phyloP scores from a whole-genome alignment of 2,797 vertebrate species.

The Thunnus albacares region DNA sequence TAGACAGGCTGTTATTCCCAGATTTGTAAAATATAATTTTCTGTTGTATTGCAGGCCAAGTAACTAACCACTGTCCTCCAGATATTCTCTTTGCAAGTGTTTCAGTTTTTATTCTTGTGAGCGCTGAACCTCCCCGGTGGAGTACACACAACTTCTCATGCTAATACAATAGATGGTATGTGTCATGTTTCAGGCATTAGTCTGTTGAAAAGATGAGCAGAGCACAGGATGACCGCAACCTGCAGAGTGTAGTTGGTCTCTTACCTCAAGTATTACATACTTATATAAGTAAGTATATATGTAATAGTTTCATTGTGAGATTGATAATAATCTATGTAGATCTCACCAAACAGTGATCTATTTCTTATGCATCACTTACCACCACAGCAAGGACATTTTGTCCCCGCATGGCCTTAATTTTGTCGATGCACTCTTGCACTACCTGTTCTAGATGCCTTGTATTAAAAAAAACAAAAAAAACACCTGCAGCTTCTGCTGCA shows the following conservation, averaged over 20 bases:
- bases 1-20: not conserved
- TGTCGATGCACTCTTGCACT: slow-evolving; percentile 19
- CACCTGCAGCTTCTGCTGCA: slow-evolving; percentile 13
- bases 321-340: slow-evolving; percentile 8
- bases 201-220: slow-evolving; percentile 16
- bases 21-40: slow-evolving; percentile 12
- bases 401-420: slow-evolving; percentile 36
- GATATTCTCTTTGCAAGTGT: slow-evolving; percentile 4
- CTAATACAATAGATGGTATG: slow-evolving; percentile 24
- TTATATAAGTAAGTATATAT: slow-evolving; percentile 20
- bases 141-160: slow-evolving; percentile 39
- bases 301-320: slow-evolving; percentile 9
- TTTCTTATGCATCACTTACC: not conserved
- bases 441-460: slow-evolving; percentile 35
- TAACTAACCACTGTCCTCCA: not conserved
- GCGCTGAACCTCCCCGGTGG: slow-evolving; percentile 41
- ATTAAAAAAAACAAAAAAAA: slow-evolving; percentile 8
- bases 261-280: slow-evolving; percentile 60
- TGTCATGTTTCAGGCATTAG: slow-evolving; percentile 36
- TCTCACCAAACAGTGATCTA: slow-evolving; percentile 15
- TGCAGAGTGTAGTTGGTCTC: slow-evolving; percentile 32
- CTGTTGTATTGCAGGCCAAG: slow-evolving; percentile 15
- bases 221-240: slow-evolving; percentile 11
- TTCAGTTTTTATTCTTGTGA: slow-evolving; percentile 20
- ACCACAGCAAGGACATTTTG: slow-evolving; percentile 12